phyloP scores from a whole-genome alignment of 2,113 vertebrate species.

The Syngnathus typhle region DNA sequence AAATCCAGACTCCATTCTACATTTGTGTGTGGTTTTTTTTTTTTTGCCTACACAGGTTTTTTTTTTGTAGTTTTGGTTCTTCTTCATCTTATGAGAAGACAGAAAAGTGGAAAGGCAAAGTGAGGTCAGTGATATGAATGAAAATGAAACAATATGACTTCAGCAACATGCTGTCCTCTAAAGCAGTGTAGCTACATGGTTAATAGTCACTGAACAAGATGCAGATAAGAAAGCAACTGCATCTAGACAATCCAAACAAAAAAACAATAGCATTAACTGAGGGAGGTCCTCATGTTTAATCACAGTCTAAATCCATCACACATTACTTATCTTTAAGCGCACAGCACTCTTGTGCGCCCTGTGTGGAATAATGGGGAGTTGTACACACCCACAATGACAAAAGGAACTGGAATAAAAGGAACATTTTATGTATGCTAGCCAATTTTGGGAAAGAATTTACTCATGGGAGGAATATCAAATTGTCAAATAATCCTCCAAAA shows the following conservation, averaged over 20 bases:
- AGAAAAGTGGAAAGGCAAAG: background rate
- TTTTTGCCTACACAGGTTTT: background rate
- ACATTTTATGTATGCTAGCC: background rate
- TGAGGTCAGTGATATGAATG: background rate
- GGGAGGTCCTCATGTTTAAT: slow-evolving; percentile 16
- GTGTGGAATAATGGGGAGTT: slow-evolving; percentile 11
- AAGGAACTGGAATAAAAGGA: slow-evolving; percentile 9
- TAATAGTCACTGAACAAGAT: slow-evolving; percentile 23
- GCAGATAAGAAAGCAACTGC: slow-evolving; percentile 50
- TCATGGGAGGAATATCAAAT: background rate
- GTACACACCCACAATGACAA: background rate
- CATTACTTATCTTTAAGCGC: slow-evolving; percentile 22
- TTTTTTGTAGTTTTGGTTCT: background rate
- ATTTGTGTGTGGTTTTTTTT: too few species aligned
- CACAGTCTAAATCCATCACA: background rate
- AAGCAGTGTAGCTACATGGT: slow-evolving; percentile 27
- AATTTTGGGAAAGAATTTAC: background rate
- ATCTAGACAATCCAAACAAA: slow-evolving; percentile 22
- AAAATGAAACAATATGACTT: slow-evolving; percentile 37
- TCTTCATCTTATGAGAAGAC: background rate
- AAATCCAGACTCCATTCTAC: too few species aligned
- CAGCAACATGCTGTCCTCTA: slow-evolving; percentile 23
- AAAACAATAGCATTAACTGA: slow-evolving; percentile 22
- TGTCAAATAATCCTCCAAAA: too few species aligned
- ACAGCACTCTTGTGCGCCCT: slow-evolving; percentile 12